Evolutionary conservation across 2,113 vertebrate species (phyloP), one percentile per base, ranked within the genome.

Genomic region (Hypomesus transpacificus): DNA sequence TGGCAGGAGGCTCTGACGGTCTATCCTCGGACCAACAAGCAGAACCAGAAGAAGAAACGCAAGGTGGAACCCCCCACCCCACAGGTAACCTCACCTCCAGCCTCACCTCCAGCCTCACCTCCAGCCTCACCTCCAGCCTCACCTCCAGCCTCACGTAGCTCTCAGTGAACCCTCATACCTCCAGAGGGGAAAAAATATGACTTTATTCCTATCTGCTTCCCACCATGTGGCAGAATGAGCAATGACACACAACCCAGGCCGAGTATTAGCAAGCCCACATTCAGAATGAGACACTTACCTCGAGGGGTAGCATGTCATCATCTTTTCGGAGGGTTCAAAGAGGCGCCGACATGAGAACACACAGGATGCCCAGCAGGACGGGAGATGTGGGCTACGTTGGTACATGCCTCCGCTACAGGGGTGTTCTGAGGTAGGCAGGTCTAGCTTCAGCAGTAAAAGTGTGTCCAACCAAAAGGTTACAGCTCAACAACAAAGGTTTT

Each of bases 41-140:
- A 97, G 85, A 98, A 98, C 86, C 96, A 95, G 89, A 99, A 99
- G 89, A 99, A 99, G 87, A 99, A 99, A 78, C 93, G 97, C 85
- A 98, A 99, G 82, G 96, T 99, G 3, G 97, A 99, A 85, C 93
- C 96, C 4, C 94, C 95, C 9, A 95, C 94, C 53, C 94, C 94
- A 0, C 97, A 98, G 96, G 97, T 99, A 93, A 89, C 46, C n/a
- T 50, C 31, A 14, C 11, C 52, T 21, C 46, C 4, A 20, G 7
- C 9, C 31, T 46, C 9, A 21, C 18, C 3, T 11, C 9, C 39
- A 46, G 7, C 9, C 31, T 46, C 9, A 21, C 18, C 3, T 11
- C 9, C 39, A 46, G n/a, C n/a, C n/a, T n/a, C n/a, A n/a, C n/a
- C n/a, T n/a, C n/a, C n/a, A n/a, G n/a, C n/a, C n/a, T n/a, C 34